These are phyloP conservation scores for Cladopsammia gracilis DNA, from an alignment of 64 coral and sea anemone genomes.

Conservation along the genomic window DNA sequence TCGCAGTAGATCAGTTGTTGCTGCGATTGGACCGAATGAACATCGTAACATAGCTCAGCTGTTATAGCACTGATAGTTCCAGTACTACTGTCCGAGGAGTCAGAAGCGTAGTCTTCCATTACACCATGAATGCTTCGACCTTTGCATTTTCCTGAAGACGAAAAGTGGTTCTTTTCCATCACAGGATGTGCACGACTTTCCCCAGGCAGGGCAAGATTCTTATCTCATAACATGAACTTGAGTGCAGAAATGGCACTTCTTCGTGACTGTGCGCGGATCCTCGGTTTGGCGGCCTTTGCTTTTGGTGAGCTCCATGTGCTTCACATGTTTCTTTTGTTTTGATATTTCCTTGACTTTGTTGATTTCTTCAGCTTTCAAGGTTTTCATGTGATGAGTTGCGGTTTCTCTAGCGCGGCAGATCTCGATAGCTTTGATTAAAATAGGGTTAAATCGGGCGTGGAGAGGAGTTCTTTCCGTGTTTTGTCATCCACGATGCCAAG, in stretches of 20 bases:
- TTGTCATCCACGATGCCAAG: too few species aligned
- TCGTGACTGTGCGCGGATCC: too few species aligned
- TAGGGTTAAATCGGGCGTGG: too few species aligned
- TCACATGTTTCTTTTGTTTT: not conserved
- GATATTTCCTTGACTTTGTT: not conserved
- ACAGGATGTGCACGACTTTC: conserved; percentile 24
- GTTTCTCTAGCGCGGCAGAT: too few species aligned
- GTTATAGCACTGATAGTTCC: not conserved
- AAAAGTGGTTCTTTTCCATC: conserved; percentile 37
- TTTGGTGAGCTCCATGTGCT: not conserved
- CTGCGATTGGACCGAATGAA: not conserved
- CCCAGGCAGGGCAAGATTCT: conserved; percentile 38
- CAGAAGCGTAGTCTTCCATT: not conserved
- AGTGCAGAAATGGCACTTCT: conserved; percentile 25
- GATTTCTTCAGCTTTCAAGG: too few species aligned
- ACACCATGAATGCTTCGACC: not conserved
- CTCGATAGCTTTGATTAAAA: too few species aligned
- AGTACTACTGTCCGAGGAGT: not conserved
- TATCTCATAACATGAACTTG: conserved; percentile 7
- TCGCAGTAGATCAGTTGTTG: conserved; percentile 12
- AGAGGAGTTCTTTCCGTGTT: too few species aligned
- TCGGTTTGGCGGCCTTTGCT: too few species aligned
- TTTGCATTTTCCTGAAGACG: conserved; percentile 23
- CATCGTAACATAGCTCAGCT: not conserved
- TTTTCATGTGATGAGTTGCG: too few species aligned